These are phyloP conservation scores for Nomada ferruginata DNA, from an alignment of 2,888 invertebrate species.

Conservation along the genomic window DNA sequence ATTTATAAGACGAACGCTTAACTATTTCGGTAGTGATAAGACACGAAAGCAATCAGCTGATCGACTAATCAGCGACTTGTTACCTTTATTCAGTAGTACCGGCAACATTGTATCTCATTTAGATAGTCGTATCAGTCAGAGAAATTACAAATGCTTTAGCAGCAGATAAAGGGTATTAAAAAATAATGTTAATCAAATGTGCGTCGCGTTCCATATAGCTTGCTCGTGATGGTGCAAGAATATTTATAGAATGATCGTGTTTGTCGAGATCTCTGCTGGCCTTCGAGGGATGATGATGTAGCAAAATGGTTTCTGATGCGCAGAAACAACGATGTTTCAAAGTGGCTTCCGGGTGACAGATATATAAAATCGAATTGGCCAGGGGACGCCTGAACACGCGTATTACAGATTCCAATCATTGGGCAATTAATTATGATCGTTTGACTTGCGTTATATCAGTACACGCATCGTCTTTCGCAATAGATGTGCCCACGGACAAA, in stretches of 20 bases:
- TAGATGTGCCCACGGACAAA: slow-evolving; percentile 29
- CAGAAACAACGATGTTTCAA: neutral
- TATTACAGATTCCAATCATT: slow-evolving; percentile 72
- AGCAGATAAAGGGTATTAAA: neutral
- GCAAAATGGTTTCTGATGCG: neutral
- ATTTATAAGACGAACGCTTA: neutral
- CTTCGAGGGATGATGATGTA: too few relatives aligned
- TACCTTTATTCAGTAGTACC: neutral
- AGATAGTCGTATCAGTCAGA: neutral
- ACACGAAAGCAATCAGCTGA: neutral
- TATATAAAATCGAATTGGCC: slow-evolving; percentile 3
- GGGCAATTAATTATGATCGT: slow-evolving; percentile 77
- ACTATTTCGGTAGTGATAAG: neutral
- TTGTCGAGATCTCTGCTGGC: neutral
- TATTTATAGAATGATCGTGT: neutral
- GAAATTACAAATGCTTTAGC: neutral
- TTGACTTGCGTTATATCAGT: slow-evolving; percentile 72
- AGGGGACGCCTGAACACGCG: neutral
- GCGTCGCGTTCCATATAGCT: neutral
- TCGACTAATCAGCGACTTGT: neutral
- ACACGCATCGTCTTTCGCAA: slow-evolving; percentile 12
- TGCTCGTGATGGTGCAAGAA: neutral
- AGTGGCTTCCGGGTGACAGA: neutral
- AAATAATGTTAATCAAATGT: neutral
- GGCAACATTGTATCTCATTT: neutral